Evolutionary conservation across 2,113 vertebrate genomes (phyloP).

Genomic region (Gadus chalcogrammus): DNA sequence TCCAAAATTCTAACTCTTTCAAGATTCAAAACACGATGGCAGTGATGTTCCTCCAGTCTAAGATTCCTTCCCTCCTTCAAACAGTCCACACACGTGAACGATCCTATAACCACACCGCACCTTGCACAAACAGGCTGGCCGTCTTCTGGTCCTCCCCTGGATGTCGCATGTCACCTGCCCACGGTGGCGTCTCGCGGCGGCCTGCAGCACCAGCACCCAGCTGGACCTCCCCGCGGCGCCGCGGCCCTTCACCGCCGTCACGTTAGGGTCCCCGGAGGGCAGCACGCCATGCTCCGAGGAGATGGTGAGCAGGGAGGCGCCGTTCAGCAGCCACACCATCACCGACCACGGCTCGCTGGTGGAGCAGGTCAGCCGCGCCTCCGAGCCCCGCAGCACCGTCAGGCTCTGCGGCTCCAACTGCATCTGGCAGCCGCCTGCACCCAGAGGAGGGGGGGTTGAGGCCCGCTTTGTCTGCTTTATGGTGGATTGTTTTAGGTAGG

Average conservation of each 20-base stretch:
- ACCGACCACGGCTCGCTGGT: constrained; percentile 67
- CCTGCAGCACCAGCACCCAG: constrained; percentile 75
- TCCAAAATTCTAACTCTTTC: too few relatives aligned
- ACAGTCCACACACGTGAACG: background rate
- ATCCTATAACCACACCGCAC: constrained; percentile 40
- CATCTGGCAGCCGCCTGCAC: constrained; percentile 26
- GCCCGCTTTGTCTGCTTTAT: too few relatives aligned
- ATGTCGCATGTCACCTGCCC: constrained; percentile 79
- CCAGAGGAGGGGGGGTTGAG: background rate
- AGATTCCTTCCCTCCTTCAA: too few relatives aligned
- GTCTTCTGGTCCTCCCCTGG: constrained; percentile 50
- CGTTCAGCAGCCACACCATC: constrained; percentile 78
- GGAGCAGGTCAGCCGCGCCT: constrained; percentile 80
- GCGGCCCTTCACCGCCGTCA: constrained; percentile 62
- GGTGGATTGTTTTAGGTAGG: background rate
- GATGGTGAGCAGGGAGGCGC: constrained; percentile 63
- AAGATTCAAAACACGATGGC: too few relatives aligned
- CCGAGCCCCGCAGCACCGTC: constrained; percentile 68
- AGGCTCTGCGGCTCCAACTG: constrained; percentile 43
- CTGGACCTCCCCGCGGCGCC: constrained; percentile 22
- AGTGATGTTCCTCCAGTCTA: too few relatives aligned
- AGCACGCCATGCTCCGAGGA: constrained; percentile 47
- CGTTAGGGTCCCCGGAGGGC: constrained; percentile 46
- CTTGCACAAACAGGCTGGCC: constrained; percentile 81
- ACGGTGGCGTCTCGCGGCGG: constrained; percentile 54